Evolutionary conservation across 53 echinoderm and acorn worm species (phyloP).

Genomic region (Antedon mediterranea): DNA sequence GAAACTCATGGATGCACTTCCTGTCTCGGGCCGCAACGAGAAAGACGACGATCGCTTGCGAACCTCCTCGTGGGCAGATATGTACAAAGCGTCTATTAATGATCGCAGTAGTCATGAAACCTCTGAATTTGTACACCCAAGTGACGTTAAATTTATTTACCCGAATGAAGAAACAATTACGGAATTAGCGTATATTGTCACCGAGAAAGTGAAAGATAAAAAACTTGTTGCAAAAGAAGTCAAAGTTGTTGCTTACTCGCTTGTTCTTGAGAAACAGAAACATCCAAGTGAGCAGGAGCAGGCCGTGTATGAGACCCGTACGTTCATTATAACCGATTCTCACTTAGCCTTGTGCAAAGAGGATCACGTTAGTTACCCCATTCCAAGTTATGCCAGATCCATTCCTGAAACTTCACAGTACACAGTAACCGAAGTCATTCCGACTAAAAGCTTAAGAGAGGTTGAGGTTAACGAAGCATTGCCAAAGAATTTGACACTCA

Average conservation of each 20-base stretch:
- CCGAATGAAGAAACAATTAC: slow-evolving; percentile 83
- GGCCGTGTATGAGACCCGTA: slow-evolving; percentile 18
- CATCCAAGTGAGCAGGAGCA: slow-evolving; percentile 5
- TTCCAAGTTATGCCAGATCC: slow-evolving; percentile 64
- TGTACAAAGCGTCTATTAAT: slow-evolving; percentile 39
- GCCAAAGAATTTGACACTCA: slow-evolving; percentile 63
- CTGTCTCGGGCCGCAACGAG: slow-evolving; percentile 2
- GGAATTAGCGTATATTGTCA: slow-evolving; percentile 68
- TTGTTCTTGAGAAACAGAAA: slow-evolving; percentile 1
- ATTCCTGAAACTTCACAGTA: slow-evolving; percentile 77
- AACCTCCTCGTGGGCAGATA: slow-evolving; percentile 9
- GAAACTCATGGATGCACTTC: slow-evolving; percentile 52
- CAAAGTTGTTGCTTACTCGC: slow-evolving; percentile 66
- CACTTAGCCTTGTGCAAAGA: slow-evolving; percentile 71
- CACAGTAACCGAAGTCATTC: slow-evolving; percentile 36
- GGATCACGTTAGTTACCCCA: slow-evolving; percentile 90
- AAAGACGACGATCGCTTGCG: neutral
- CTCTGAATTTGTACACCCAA: slow-evolving; percentile 74
- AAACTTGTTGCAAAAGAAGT: slow-evolving; percentile 33
- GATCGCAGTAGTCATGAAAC: slow-evolving; percentile 34
- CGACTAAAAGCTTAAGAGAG: slow-evolving; percentile 44
- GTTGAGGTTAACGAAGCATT: slow-evolving; percentile 79
- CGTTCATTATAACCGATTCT: slow-evolving; percentile 67
- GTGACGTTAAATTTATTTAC: slow-evolving; percentile 76
- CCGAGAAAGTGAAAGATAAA: slow-evolving; percentile 32